Conservation (phyloP, 2,888 invertebrate species). For the Agrotis puta region DNA sequence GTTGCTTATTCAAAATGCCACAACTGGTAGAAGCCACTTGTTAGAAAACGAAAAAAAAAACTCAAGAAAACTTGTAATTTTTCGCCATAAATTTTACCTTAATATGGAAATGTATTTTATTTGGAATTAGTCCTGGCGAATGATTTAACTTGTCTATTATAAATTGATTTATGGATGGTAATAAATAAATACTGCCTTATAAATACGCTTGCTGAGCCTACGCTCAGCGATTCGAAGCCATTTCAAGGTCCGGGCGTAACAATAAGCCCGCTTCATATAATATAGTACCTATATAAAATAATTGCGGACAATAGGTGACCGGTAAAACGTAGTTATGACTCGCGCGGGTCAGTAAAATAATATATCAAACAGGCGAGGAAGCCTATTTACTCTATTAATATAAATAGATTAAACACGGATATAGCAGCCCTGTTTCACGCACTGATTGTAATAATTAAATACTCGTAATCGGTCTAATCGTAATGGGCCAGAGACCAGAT, state of each 20-base stretch:
- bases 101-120: slow-evolving; percentile 22
- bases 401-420: too few relatives aligned
- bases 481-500: too few relatives aligned
- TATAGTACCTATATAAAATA: too few relatives aligned
- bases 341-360: too few relatives aligned
- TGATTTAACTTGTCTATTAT: slow-evolving; percentile 12
- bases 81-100: slow-evolving; percentile 31
- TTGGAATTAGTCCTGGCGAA: slow-evolving; percentile 8
- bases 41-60: slow-evolving; percentile 27
- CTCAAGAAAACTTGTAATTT: slow-evolving; percentile 16
- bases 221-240: neutral
- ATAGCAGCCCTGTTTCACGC: too few relatives aligned
- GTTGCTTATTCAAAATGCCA: slow-evolving; percentile 47
- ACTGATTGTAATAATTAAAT: too few relatives aligned
- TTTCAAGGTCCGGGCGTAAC: neutral
- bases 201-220: neutral
- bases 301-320: too few relatives aligned
- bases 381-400: too few relatives aligned
- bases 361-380: too few relatives aligned
- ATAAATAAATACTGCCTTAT: neutral
- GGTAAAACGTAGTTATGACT: too few relatives aligned
- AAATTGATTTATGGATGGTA: slow-evolving; percentile 11
- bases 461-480: too few relatives aligned
- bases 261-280: neutral
- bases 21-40: slow-evolving; percentile 39